Percentiles rank a stretch among this genome's conserved stretches.
Conservation (phyloP, 1,140 invertebrate genomes). For the Listronotus oregonensis region DNA sequence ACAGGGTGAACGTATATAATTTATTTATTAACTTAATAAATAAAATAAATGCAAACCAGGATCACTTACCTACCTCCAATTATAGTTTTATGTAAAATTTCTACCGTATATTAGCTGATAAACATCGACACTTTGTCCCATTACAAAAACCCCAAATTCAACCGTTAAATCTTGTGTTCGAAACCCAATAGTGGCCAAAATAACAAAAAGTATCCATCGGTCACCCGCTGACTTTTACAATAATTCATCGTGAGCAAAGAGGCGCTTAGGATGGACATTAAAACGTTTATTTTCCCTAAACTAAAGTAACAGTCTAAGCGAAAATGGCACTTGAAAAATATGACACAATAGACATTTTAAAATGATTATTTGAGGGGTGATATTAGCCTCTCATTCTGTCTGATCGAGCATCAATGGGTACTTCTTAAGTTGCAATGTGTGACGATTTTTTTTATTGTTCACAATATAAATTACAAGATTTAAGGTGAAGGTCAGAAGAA, state of each 20-base stretch:
- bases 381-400: conserved; percentile 34
- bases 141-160: conserved; percentile 14
- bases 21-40: too few species aligned
- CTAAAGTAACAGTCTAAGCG: conserved; percentile 8
- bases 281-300: neutral
- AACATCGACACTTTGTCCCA: conserved; percentile 21
- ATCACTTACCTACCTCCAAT: too few species aligned
- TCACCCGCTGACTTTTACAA: conserved; percentile 28
- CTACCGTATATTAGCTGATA: conserved; percentile 18
- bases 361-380: conserved; percentile 30
- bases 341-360: conserved; percentile 26
- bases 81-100: too few species aligned
- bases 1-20: too few species aligned
- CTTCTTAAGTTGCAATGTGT: conserved; percentile 17
- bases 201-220: conserved; percentile 33
- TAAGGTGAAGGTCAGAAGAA: too few species aligned
- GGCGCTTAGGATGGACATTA: conserved; percentile 3
- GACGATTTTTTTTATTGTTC: neutral
- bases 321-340: conserved; percentile 26
- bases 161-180: conserved; percentile 29
- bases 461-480: too few species aligned
- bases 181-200: conserved; percentile 35
- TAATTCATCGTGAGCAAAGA: conserved; percentile 9
- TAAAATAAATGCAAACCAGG: too few species aligned
- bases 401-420: conserved; percentile 24